These are phyloP conservation scores for Dryas iulia DNA, from an alignment of 1,140 invertebrate genomes.

Conservation along the genomic window DNA sequence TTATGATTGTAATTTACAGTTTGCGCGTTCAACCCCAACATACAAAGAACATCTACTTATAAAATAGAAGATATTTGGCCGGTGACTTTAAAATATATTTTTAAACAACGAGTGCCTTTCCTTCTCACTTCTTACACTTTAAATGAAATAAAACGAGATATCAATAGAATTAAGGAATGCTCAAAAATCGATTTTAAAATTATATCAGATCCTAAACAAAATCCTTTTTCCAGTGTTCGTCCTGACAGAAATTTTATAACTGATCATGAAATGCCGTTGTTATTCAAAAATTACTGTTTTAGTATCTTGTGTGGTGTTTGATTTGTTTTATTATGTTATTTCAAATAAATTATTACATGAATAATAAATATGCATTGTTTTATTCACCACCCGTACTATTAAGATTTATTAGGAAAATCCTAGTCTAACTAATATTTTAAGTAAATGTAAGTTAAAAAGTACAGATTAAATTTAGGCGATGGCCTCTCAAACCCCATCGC, in stretches of 20 bases:
- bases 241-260: slow-evolving; percentile 88
- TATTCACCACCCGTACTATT: too few species aligned
- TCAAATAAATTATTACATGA: background rate
- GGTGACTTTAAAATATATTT: slow-evolving; percentile 80
- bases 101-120: slow-evolving; percentile 80
- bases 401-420: too few species aligned
- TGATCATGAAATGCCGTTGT: slow-evolving; percentile 84
- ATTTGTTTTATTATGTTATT: background rate
- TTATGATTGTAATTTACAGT: slow-evolving; percentile 67
- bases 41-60: slow-evolving; percentile 84
- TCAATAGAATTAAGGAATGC: slow-evolving; percentile 68
- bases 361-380: too few species aligned
- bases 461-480: too few species aligned
- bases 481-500: too few species aligned
- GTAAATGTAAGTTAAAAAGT: too few species aligned
- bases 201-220: slow-evolving; percentile 78
- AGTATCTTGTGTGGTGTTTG: slow-evolving; percentile 20
- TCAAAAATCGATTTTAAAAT: slow-evolving; percentile 69
- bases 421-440: too few species aligned
- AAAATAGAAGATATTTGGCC: slow-evolving; percentile 86
- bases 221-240: slow-evolving; percentile 84
- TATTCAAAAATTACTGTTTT: slow-evolving; percentile 87
- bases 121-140: slow-evolving; percentile 84
- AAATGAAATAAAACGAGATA: slow-evolving; percentile 83
- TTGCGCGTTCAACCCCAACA: slow-evolving; percentile 86